phyloP scores from a whole-genome alignment of 37 sponge, comb jelly and placozoan genomes.

The Crambe crambe region DNA sequence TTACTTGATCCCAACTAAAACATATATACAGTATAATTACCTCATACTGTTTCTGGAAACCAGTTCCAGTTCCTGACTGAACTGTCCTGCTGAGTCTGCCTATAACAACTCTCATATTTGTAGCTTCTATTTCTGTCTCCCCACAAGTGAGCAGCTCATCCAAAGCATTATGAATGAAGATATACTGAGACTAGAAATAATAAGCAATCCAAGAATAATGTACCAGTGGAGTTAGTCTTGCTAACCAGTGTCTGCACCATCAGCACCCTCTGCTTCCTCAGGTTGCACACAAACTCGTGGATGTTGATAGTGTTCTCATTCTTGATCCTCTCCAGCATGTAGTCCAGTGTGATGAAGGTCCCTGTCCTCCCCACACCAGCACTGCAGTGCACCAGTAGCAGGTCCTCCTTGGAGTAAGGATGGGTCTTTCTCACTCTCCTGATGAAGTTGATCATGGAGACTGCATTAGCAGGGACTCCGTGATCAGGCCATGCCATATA shows the following conservation, averaged over 20 bases:
- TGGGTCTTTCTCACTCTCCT: constrained; percentile 50
- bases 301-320: constrained; percentile 44
- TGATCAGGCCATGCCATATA: constrained; percentile 83
- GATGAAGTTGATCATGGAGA: constrained; percentile 65
- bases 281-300: constrained; percentile 23
- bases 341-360: constrained; percentile 69
- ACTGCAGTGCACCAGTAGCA: constrained; percentile 84
- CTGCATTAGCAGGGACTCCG: constrained; percentile 70
- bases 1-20: no score
- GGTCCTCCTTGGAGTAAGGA: constrained; percentile 9
- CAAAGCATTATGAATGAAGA: no score
- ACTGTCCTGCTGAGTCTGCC: no score
- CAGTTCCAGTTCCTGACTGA: constrained; percentile 12
- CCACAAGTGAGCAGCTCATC: no score
- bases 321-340: constrained; percentile 54
- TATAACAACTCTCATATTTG: constrained; percentile 43
- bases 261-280: constrained; percentile 41
- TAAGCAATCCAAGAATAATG: constrained; percentile 80
- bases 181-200: no score
- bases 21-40: constrained; percentile 13
- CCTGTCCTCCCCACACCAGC: constrained; percentile 78
- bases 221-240: constrained; percentile 48
- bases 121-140: constrained; percentile 58
- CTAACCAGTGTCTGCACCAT: constrained; percentile 73
- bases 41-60: constrained; percentile 68